A percentile compares a stretch with the other conserved stretches of the same genome.
Conservation (phyloP, 2,113 vertebrate genomes). For the Accipiter virgatus region DNA sequence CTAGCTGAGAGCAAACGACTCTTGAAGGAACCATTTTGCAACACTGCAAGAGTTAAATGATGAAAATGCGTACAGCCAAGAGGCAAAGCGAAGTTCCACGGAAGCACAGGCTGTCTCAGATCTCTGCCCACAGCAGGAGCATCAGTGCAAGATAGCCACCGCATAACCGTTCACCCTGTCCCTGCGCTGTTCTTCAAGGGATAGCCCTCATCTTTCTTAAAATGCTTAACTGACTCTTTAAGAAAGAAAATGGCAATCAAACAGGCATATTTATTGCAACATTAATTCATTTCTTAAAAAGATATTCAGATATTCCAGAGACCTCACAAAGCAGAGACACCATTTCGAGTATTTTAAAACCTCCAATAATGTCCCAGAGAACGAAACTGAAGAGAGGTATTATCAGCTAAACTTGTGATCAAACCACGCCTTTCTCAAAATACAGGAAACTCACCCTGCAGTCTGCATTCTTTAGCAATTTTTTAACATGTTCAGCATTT, state of each 20-base stretch:
- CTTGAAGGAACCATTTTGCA: background rate
- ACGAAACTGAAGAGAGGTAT: background rate
- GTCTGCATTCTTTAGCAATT: background rate
- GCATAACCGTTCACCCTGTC: no score
- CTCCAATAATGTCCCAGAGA: background rate
- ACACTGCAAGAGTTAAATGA: background rate
- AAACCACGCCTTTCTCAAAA: background rate
- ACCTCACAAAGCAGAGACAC: background rate
- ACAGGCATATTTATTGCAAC: background rate
- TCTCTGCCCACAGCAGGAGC: background rate
- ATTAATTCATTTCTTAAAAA: background rate
- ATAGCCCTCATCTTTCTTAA: background rate
- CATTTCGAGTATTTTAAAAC: background rate
- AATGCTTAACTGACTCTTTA: background rate
- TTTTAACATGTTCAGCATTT: background rate
- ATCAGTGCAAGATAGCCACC: no score
- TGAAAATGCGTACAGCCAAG: rapidly evolving
- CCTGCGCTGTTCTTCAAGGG: background rate
- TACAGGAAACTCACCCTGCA: background rate
- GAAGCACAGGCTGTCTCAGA: background rate
- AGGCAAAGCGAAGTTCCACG: background rate
- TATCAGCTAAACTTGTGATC: background rate
- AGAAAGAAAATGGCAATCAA: background rate
- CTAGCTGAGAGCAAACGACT: background rate
- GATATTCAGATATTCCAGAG: background rate